Conservation (phyloP, 2,797 vertebrate genomes). For the Diglossa cyanea region DNA sequence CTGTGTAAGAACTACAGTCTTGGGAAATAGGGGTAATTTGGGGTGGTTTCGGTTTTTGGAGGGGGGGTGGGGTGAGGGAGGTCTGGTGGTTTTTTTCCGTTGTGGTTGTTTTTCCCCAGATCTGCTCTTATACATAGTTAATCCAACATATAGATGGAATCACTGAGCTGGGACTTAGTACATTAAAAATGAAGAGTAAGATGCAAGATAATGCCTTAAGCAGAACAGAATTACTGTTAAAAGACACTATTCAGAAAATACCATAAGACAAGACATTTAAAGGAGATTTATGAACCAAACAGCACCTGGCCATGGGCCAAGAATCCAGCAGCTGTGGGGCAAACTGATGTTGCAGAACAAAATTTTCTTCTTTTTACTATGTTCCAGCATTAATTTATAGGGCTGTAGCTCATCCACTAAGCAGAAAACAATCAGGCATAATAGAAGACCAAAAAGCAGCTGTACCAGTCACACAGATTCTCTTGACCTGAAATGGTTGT, state of each 20-base stretch:
- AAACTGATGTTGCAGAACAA: background rate
- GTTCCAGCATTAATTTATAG: background rate
- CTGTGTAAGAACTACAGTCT: background rate
- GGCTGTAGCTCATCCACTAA: background rate
- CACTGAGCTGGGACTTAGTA: background rate
- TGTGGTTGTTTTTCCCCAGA: background rate
- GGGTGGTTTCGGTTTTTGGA: no score
- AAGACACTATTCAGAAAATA: background rate
- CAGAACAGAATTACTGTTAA: background rate
- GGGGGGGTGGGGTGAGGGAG: rapidly evolving
- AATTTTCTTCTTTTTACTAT: background rate
- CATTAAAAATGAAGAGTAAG: background rate
- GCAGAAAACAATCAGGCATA: background rate
- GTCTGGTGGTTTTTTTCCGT: rapidly evolving
- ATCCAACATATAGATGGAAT: background rate
- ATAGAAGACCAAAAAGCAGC: background rate
- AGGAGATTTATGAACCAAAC: background rate
- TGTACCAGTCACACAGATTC: background rate
- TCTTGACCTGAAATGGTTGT: background rate
- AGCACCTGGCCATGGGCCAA: background rate
- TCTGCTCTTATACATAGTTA: background rate
- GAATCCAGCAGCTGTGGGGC: background rate
- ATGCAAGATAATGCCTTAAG: background rate
- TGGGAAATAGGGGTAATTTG: background rate
- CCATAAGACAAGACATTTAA: background rate